phyloP scores from a whole-genome alignment of 2,113 vertebrate species.

The Microcebus ravelobensis region DNA sequence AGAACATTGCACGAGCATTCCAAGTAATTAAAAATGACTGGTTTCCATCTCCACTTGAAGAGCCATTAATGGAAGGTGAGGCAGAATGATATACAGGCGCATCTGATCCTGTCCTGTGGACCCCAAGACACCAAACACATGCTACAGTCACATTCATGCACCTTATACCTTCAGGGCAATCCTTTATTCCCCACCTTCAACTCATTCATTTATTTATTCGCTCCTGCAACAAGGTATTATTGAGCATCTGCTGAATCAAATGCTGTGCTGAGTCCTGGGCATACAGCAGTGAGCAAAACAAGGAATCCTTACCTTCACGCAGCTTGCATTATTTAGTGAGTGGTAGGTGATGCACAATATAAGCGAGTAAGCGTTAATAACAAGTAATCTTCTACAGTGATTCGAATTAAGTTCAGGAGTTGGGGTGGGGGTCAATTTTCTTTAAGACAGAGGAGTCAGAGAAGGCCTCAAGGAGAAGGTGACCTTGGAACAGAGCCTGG shows the following conservation, averaged over 20 bases:
- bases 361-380: neutral
- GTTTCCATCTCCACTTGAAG: neutral
- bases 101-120: neutral
- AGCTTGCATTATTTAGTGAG: neutral
- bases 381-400: neutral
- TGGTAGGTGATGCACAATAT: neutral
- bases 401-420: neutral
- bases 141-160: neutral
- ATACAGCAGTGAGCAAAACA: neutral
- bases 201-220: neutral
- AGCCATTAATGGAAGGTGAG: neutral
- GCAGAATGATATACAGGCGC: neutral
- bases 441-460: neutral
- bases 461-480: neutral
- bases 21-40: neutral
- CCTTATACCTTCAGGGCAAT: neutral
- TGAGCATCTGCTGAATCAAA: neutral
- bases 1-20: neutral
- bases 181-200: neutral
- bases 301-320: neutral
- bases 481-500: neutral
- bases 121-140: neutral
- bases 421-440: neutral
- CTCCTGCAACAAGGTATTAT: neutral
- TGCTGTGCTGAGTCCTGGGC: neutral